Percentiles rank a stretch among this genome's conserved stretches.
These are phyloP conservation scores for Chitala chitala DNA, from an alignment of 2,113 vertebrate species.

Conservation along the genomic window DNA sequence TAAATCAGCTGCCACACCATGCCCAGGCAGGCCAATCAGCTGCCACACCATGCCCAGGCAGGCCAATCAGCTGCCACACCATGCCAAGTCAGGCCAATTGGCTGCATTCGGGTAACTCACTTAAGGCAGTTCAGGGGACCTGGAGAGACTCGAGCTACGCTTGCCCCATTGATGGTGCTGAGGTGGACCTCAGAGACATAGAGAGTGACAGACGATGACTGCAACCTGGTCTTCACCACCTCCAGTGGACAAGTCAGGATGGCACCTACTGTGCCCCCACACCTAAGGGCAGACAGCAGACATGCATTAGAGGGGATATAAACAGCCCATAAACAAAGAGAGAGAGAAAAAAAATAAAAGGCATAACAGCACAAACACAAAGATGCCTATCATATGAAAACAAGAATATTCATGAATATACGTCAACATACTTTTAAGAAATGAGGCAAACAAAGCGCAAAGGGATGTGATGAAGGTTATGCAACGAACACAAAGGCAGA, in stretches of 20 bases:
- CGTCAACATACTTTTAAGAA: neutral
- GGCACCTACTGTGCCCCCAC: constrained; percentile 94
- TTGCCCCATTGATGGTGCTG: constrained; percentile 80
- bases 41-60: too few relatives aligned
- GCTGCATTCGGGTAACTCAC: constrained; percentile 61
- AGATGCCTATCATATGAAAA: neutral
- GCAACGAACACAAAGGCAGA: neutral
- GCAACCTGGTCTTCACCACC: constrained; percentile 94
- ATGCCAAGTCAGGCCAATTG: neutral
- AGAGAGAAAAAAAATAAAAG: neutral
- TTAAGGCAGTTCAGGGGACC: constrained; percentile 94
- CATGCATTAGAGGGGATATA: neutral
- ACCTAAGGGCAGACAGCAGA: constrained; percentile 59
- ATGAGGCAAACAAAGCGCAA: neutral
- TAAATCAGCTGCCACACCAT: too few relatives aligned
- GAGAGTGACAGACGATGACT: constrained; percentile 88
- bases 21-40: too few relatives aligned
- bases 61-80: too few relatives aligned
- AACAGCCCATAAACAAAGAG: neutral
- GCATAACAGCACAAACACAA: neutral
- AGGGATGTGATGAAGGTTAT: neutral
- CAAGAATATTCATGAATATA: neutral
- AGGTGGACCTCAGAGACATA: constrained; percentile 94
- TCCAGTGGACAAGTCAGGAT: constrained; percentile 97
- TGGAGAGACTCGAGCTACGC: constrained; percentile 75